These are phyloP conservation scores for Heliconius nattereri DNA, from an alignment of 1,140 invertebrate genomes.

Conservation along the genomic window DNA sequence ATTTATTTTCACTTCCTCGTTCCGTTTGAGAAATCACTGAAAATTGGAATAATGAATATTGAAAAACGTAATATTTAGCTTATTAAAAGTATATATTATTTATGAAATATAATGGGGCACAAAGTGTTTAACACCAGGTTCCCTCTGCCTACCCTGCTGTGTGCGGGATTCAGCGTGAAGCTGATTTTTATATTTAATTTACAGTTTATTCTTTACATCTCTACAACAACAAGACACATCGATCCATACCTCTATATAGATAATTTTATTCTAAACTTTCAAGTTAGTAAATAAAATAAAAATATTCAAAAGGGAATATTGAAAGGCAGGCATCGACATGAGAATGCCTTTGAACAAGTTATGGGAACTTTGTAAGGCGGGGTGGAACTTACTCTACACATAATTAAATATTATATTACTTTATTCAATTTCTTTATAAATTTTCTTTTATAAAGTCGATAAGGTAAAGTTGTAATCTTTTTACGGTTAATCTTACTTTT, in stretches of 20 bases:
- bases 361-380: slow-evolving; percentile 26
- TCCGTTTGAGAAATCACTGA: not conserved
- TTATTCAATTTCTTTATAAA: slow-evolving; percentile 1
- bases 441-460: not conserved
- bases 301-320: slow-evolving; percentile 17
- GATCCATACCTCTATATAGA: not conserved
- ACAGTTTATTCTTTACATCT: not conserved
- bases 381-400: slow-evolving; percentile 5
- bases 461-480: not conserved
- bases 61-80: too few species aligned
- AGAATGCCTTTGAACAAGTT: slow-evolving; percentile 31
- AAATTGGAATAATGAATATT: too few species aligned
- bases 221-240: not conserved
- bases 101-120: too few species aligned
- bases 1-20: too few species aligned
- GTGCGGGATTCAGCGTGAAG: not conserved
- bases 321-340: slow-evolving; percentile 17
- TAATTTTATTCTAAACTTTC: slow-evolving; percentile 15
- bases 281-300: slow-evolving; percentile 5
- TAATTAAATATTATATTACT: slow-evolving; percentile 9
- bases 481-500: not conserved
- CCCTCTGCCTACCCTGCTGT: not conserved
- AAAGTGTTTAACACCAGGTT: too few species aligned
- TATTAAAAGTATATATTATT: too few species aligned
- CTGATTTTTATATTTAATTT: too few species aligned